Evolutionary conservation across 1,140 invertebrate species (phyloP), one percentile per base, ranked within the genome.

Genomic region (Teleopsis dalmanni): DNA sequence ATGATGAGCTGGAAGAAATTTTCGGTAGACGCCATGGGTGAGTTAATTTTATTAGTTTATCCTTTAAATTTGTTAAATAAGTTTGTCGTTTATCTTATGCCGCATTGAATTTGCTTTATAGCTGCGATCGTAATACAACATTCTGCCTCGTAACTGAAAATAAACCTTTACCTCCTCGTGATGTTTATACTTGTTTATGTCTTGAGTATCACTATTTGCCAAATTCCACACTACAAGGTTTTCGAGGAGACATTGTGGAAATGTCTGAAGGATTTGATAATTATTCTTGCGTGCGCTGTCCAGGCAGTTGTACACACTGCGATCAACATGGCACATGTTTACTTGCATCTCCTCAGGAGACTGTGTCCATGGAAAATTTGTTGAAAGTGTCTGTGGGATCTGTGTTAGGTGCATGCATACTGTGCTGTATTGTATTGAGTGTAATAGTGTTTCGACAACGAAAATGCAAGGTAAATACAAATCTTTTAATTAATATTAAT

Each of bases 381-480:
- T 58, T 83, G 47, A 78, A 83, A 23, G 79, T 79, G 3, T 75
- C 80, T 27, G 76, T 87, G 23, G 74, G 88, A 14, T 80, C 80
- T 11, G 76, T 85, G 19, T 81, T 88, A 60, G 77, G 82, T 18
- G 77, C 81, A 16, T 87, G 84, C 64, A 85, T 88, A 67, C 77
- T 82, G 8, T 75, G 85, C 34, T 82, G 83, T 36, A 54, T 87
- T 14, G 74, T 86, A 9, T 71, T 88, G n/a, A 81, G 75, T 8
- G 67, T 84, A 18, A 77, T 85, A 36, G 82, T 89, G 18, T 85
- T 87, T 56, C 77, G 79, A 55, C 80, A 86, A 49, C 73, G 86
- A 31, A 88, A 87, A 73, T 82, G 81, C 60, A 88, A 87, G 78
- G 87, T 88, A 73, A 36, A 22, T 1, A 34, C n/a, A 19, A 46